Percentiles rank a stretch among this genome's conserved stretches.
Conservation (phyloP, 2,888 invertebrate genomes). For the Dolichopus griseipennis region DNA sequence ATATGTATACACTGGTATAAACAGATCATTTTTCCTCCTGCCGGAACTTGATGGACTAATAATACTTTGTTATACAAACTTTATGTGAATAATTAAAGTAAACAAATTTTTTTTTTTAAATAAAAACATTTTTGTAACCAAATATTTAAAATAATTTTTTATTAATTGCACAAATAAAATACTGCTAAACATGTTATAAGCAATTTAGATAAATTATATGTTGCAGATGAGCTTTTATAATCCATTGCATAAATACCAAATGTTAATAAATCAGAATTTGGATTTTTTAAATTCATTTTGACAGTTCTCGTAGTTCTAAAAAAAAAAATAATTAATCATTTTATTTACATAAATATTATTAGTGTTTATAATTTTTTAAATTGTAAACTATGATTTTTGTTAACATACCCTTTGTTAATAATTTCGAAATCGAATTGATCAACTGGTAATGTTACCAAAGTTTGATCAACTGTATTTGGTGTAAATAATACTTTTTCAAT, state of each 20-base stretch:
- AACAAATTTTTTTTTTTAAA: too few species aligned
- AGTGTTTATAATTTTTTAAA: neutral
- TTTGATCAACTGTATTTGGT: conserved; percentile 33
- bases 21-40: too few species aligned
- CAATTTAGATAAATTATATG: neutral
- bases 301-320: conserved; percentile 8
- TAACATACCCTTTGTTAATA: neutral
- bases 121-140: too few species aligned
- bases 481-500: conserved; percentile 30
- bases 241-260: conserved; percentile 39
- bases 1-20: too few species aligned
- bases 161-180: neutral
- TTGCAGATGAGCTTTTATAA: conserved; percentile 17
- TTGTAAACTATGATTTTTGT: neutral
- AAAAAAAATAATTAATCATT: neutral
- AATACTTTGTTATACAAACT: too few species aligned
- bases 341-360: too few species aligned
- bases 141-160: neutral
- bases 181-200: neutral
- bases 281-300: conserved; percentile 9
- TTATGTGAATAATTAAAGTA: too few species aligned
- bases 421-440: neutral
- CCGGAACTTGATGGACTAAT: too few species aligned
- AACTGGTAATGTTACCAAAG: conserved; percentile 26
- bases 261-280: conserved; percentile 31